Evolutionary conservation across 2,888 invertebrate genomes (phyloP).

Genomic region (Orthonevra nobilis): DNA sequence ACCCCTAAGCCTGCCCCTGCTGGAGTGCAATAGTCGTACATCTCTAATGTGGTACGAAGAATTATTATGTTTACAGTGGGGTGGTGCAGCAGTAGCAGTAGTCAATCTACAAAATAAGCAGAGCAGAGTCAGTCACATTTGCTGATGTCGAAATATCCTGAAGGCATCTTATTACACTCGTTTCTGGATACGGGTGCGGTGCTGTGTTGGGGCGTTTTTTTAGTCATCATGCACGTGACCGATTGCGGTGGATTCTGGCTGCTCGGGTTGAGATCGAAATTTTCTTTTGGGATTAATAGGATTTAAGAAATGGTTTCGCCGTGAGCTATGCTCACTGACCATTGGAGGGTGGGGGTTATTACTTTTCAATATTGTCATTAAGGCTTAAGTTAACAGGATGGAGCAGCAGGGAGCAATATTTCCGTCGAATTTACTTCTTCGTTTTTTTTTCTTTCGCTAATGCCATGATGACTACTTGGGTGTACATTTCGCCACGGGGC

Average conservation of each 20-base stretch:
- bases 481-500: constrained; percentile 13
- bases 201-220: constrained; percentile 22
- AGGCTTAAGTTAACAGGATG: constrained; percentile 73
- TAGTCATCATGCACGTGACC: constrained; percentile 72
- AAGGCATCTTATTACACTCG: constrained; percentile 68
- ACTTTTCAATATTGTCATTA: constrained; percentile 80
- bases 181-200: constrained; percentile 18
- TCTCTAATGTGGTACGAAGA: constrained; percentile 41
- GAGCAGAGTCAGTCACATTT: constrained; percentile 70
- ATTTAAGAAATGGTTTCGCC: constrained; percentile 71
- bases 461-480: constrained; percentile 14
- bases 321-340: constrained; percentile 50
- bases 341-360: constrained; percentile 76
- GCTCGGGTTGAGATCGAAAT: constrained; percentile 67
- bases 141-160: constrained; percentile 67
- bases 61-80: constrained; percentile 66
- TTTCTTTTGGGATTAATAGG: constrained; percentile 72
- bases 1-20: constrained; percentile 19
- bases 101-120: constrained; percentile 71
- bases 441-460: neutral
- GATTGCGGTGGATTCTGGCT: constrained; percentile 70
- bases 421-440: neutral
- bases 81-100: constrained; percentile 28
- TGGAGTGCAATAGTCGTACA: constrained; percentile 34
- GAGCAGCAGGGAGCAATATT: neutral